Evolutionary conservation across 2,888 invertebrate genomes (phyloP), one percentile per base, ranked within the genome.

Genomic region (Hypomecis punctinalis): DNA sequence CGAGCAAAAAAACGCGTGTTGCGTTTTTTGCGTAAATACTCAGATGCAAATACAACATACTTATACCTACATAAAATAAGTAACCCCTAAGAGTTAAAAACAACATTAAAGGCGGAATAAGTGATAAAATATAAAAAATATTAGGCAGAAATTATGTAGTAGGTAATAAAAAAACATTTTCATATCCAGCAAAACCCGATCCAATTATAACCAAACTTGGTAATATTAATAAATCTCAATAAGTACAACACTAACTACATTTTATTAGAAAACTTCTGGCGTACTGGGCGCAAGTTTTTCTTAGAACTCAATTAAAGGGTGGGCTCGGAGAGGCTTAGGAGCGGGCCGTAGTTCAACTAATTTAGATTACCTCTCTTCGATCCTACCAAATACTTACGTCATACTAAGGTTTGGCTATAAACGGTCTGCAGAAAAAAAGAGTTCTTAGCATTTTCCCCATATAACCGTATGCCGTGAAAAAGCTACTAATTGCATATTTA

Each of bases 341-440:
- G n/a, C 46, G 40, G 54, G 11, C 45, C 58, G 54, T 33, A 52
- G n/a, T 40, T 56, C 62, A 39, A 59, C 62, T 60, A 66, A 62
- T 66, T 62, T 52, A 62, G 62, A 66, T 66, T 55, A 62, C 59
- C 42, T 62, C 42, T 62, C 66, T 54, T 62, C 61, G 54, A 66
- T 62, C 36, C 48, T 10, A 36, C 54, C 43, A 47, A 51, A 58
- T 55, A 61, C 60, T 45, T 54, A 57, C 49, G 37, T 48, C 53
- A 58, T 42, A 37, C 13, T 59, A 23, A 23, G 23, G 23, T 23
- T 23, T 23, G 23, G 1, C 1, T 2, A 23, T 23, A 23, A 23
- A 23, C 23, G 23, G 3, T 23, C 23, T 23, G 23, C 23, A 23
- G 23, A 3, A 23, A 2, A 23, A n/a, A 23, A 2, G 1, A 23